Conservation (phyloP, 2,888 invertebrate species). For the Cephus runcator region DNA sequence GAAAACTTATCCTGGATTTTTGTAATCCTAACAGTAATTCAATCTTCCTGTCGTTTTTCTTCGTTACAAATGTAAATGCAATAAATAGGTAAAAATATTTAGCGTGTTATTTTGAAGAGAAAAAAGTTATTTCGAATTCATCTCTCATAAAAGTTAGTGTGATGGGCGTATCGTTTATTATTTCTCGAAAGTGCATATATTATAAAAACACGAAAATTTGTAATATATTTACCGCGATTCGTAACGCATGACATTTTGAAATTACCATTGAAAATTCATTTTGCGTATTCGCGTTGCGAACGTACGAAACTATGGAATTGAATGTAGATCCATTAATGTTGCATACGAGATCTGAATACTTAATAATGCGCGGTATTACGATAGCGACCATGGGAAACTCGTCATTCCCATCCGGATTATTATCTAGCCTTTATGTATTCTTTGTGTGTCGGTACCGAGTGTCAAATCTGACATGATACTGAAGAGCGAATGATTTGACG, state of each 20-base stretch:
- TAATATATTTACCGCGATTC: background rate
- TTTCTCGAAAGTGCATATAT: background rate
- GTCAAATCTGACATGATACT: background rate
- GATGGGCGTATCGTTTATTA: background rate
- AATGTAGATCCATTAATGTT: conserved; percentile 2
- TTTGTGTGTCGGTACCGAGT: background rate
- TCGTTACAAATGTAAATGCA: background rate
- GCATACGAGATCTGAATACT: conserved; percentile 13
- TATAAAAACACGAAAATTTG: background rate
- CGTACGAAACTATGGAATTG: conserved; percentile 9
- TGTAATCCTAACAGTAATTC: background rate
- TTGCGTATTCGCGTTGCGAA: background rate
- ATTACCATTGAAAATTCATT: background rate
- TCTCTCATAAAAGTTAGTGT: background rate
- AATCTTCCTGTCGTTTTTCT: background rate
- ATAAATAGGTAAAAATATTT: background rate
- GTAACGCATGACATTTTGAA: background rate
- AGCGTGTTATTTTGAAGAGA: background rate
- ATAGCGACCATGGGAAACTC: conserved; percentile 3
- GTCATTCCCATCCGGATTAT: background rate
- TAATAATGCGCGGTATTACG: conserved; percentile 7
- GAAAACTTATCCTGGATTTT: background rate
- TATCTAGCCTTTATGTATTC: background rate
- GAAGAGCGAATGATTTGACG: background rate
- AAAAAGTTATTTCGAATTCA: background rate